Base-by-base conservation (phyloP, 2,797 vertebrate species). In the Myotis vivesi region DNA sequence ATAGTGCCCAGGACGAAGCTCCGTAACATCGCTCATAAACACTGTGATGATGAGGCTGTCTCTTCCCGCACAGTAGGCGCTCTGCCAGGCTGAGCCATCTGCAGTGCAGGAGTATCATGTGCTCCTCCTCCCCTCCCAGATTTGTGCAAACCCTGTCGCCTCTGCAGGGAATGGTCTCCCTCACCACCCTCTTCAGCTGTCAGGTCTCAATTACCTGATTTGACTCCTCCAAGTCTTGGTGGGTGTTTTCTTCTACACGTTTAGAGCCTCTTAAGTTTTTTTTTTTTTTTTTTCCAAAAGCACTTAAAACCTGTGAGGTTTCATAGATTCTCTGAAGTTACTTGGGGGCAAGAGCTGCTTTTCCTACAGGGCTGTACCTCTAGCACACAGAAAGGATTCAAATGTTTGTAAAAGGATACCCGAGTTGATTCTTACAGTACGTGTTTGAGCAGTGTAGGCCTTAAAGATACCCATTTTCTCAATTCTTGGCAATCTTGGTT, bases 271-370 rank as follows among this genome's bases (percentile, higher is more conserved):
- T 38, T 38, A 20, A 46, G n/a, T 89, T 76, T 84, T 5, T 46
- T 12, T 30, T 64, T n/a, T 46, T 16, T 30, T 64, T n/a, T 64
- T 64, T n/a, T 8, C 28, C 49, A 33, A 38, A 0, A 62, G n/a
- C 3, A 44, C 15, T 87, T 82, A 22, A 76, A 46, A 33, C 51
- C 81, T 38, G 44, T 36, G 44, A 71, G 53, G 36, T 71, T 76
- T 62, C 46, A 71, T 22, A 94, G 30, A 28, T 51, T 92, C 38
- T 90, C 69, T 77, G 38, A 87, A 33, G 62, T 90, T 92, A 64
- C 51, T 89, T 66, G 73, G 76, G 38, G n/a, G 71, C 38, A 90
- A 36, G 38, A 22, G 12, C 89, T 94, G 62, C 25, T 81, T 91
- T 91, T 64, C 55, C n/a, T 33, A 46, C 1, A 1, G 1, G 28